These are phyloP conservation scores for Pandemis heparana DNA, from an alignment of 2,888 invertebrate species.

Conservation along the genomic window DNA sequence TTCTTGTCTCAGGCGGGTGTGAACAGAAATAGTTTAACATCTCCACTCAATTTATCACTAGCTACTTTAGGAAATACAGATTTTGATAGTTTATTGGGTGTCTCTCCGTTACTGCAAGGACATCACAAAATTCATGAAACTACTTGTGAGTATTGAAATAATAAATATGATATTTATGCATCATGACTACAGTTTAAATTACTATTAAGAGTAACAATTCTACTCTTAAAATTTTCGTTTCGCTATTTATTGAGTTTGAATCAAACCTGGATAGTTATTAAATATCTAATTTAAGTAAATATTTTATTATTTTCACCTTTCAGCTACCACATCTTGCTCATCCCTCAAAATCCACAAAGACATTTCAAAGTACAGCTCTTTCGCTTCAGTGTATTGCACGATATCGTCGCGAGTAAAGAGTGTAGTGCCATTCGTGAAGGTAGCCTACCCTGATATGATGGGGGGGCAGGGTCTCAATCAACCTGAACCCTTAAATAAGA, in stretches of 20 bases:
- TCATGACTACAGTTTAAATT: not conserved
- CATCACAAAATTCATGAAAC: constrained; percentile 74
- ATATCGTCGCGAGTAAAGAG: constrained; percentile 86
- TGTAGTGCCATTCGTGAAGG: constrained; percentile 89
- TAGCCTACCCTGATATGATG: constrained; percentile 91
- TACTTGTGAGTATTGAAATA: constrained; percentile 66
- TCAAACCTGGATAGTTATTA: too few species aligned
- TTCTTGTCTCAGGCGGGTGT: constrained; percentile 59
- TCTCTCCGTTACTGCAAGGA: constrained; percentile 59
- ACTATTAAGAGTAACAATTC: not conserved
- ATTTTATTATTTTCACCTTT: constrained; percentile 38
- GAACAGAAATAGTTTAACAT: constrained; percentile 55
- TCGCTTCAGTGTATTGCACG: constrained; percentile 78
- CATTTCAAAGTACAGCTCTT: constrained; percentile 69
- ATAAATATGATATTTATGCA: not conserved
- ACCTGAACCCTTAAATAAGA: constrained; percentile 87
- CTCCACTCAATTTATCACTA: constrained; percentile 65
- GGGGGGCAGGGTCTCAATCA: constrained; percentile 83
- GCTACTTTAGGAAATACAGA: constrained; percentile 64
- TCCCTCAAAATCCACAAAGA: constrained; percentile 80
- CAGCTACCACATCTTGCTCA: constrained; percentile 75
- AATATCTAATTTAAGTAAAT: too few species aligned
- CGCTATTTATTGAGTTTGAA: not conserved
- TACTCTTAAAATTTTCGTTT: not conserved
- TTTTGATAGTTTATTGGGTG: constrained; percentile 59